Conservation (phyloP, 2,888 invertebrate species). For the Pammene fasciana region DNA sequence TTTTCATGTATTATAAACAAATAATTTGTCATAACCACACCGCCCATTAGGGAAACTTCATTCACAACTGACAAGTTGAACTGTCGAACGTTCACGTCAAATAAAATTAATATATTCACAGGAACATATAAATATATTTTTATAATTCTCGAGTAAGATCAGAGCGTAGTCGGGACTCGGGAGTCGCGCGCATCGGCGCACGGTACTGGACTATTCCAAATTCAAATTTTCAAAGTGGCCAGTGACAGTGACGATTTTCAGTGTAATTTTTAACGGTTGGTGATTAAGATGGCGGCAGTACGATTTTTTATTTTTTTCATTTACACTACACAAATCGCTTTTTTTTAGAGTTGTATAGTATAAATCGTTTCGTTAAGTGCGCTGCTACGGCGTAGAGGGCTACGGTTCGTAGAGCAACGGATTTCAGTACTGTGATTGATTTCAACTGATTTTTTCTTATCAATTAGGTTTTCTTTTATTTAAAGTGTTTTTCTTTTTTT, state of each 20-base stretch:
- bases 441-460: background rate
- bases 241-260: slow-evolving; percentile 65
- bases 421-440: slow-evolving; percentile 18
- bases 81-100: slow-evolving; percentile 30
- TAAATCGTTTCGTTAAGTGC: slow-evolving; percentile 34
- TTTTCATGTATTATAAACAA: slow-evolving; percentile 27
- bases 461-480: background rate
- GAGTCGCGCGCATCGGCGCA: slow-evolving; percentile 61
- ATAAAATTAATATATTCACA: slow-evolving; percentile 37
- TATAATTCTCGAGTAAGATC: slow-evolving; percentile 32
- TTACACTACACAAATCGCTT: slow-evolving; percentile 44
- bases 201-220: slow-evolving; percentile 63
- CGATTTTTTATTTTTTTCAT: slow-evolving; percentile 55
- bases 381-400: slow-evolving; percentile 38
- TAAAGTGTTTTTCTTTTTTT: background rate
- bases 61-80: slow-evolving; percentile 28
- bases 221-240: slow-evolving; percentile 57
- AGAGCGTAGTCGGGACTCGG: slow-evolving; percentile 63
- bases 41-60: slow-evolving; percentile 34
- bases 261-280: slow-evolving; percentile 70
- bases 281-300: slow-evolving; percentile 74
- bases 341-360: slow-evolving; percentile 20
- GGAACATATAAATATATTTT: slow-evolving; percentile 38
- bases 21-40: slow-evolving; percentile 9
- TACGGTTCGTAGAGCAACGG: slow-evolving; percentile 36